Evolutionary conservation across 2,888 invertebrate species (phyloP), one percentile per base, ranked within the genome.

Genomic region (Metellina segmentata): DNA sequence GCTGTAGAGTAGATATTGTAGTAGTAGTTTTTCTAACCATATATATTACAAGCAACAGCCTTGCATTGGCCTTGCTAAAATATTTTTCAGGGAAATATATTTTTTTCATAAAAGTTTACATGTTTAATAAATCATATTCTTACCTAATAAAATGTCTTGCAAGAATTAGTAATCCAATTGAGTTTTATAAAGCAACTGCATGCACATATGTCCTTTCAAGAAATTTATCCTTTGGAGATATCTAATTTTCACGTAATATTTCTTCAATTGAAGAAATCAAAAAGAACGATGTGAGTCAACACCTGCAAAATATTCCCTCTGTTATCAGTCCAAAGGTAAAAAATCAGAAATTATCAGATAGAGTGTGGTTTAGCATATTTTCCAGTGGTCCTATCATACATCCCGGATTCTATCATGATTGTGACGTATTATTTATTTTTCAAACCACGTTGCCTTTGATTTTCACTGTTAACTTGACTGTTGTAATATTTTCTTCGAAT

Each of bases 381-480:
- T 61, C 9, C 9, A 9, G 11, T 16, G 5, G 61, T 6, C 16
- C 7, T 11, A 9, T 61, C 61, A 61, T 61, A 61, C 34, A 34
- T 34, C 34, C n/a, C n/a, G n/a, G n/a, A n/a, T n/a, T n/a, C 34
- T 34, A 34, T 34, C 34, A 34, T 34, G 34, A 34, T 1, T 34
- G 34, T 71, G 70, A 69, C 70, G 71, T 71, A 20, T 4, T 72
- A 48, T 34, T 52, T 78, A 71, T 79, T 78, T 78, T 70, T 51
- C 48, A 78, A 13, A 52, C 19, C 34, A 19, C 52, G 52, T 49
- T 71, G 78, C 52, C 52, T 71, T 48, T 34, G 19, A 9, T 77
- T 79, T 71, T 87, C 86, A 87, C 86, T 87, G 86, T 87, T 79
- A 16, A 71, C 69, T 87, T 70, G 52, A 87, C 86, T 79, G 86